Conservation (phyloP, 2,888 invertebrate species). For the Loripinus fragilis region DNA sequence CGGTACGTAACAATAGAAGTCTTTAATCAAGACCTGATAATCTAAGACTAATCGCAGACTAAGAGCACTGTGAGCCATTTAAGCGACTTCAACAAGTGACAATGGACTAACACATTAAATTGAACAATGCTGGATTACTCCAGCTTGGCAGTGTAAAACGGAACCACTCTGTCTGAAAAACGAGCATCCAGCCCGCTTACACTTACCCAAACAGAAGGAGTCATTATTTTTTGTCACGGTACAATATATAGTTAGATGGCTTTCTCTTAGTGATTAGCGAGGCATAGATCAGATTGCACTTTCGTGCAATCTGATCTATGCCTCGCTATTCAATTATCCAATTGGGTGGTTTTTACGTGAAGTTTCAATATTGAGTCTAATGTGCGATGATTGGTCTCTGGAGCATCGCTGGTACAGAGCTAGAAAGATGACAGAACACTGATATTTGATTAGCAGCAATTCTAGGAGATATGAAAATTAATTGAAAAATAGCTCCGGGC, state of each 20-base stretch:
- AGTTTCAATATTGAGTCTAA: neutral
- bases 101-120: neutral
- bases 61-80: neutral
- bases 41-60: slow-evolving; percentile 13
- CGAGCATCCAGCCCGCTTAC: too few species aligned
- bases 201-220: too few species aligned
- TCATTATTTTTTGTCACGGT: too few species aligned
- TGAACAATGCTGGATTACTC: slow-evolving; percentile 11
- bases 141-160: too few species aligned
- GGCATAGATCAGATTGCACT: too few species aligned
- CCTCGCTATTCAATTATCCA: too few species aligned
- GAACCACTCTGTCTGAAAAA: too few species aligned
- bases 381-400: slow-evolving; percentile 18
- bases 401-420: slow-evolving; percentile 1
- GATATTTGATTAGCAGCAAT: slow-evolving; percentile 60
- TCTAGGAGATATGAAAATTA: slow-evolving; percentile 62
- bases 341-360: too few species aligned
- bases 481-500: slow-evolving; percentile 54
- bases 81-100: slow-evolving; percentile 8
- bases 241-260: too few species aligned
- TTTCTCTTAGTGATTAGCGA: too few species aligned
- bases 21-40: slow-evolving; percentile 13
- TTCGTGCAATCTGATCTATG: too few species aligned
- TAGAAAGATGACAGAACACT: neutral
- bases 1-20: neutral